Evolutionary conservation across 2,797 vertebrate genomes (phyloP).

Genomic region (Siniperca undulata): DNA sequence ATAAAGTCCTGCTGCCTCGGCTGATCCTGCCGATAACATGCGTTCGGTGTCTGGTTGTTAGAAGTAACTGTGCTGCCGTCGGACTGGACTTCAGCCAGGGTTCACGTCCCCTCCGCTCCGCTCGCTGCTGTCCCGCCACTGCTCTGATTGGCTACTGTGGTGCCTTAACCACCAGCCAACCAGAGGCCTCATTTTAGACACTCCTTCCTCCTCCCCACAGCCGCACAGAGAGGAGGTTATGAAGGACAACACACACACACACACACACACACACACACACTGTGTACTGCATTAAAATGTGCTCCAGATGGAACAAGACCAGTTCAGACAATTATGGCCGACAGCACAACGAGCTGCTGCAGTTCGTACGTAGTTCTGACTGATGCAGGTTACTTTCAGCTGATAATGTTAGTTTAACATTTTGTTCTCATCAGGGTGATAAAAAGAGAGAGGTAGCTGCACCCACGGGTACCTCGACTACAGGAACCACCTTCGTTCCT

Average conservation of each 20-base stretch:
- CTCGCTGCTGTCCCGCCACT: slow-evolving; percentile 56
- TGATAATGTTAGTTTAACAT: background rate
- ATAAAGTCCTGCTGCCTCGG: slow-evolving; percentile 17
- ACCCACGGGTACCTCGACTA: background rate
- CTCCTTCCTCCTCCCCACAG: slow-evolving; percentile 63
- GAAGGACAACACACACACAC: slow-evolving; percentile 19
- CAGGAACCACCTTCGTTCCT: too few species aligned
- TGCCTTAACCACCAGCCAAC: slow-evolving; percentile 67
- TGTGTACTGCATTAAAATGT: background rate
- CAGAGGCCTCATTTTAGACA: slow-evolving; percentile 48
- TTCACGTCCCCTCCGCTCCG: slow-evolving; percentile 17
- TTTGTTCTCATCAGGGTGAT: background rate
- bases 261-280: background rate
- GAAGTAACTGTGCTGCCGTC: slow-evolving; percentile 60
- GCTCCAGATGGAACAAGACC: background rate
- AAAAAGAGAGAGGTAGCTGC: background rate
- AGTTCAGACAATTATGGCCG: background rate
- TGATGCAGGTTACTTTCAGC: background rate
- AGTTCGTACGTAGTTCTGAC: background rate
- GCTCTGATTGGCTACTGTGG: slow-evolving; percentile 64
- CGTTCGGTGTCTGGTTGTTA: slow-evolving; percentile 6
- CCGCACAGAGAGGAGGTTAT: slow-evolving; percentile 9
- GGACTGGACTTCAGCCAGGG: slow-evolving; percentile 79
- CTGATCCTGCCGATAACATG: slow-evolving; percentile 51
- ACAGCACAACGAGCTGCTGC: background rate